phyloP scores from a whole-genome alignment of 2,888 invertebrate genomes.

The Acanthoscelides obtectus region DNA sequence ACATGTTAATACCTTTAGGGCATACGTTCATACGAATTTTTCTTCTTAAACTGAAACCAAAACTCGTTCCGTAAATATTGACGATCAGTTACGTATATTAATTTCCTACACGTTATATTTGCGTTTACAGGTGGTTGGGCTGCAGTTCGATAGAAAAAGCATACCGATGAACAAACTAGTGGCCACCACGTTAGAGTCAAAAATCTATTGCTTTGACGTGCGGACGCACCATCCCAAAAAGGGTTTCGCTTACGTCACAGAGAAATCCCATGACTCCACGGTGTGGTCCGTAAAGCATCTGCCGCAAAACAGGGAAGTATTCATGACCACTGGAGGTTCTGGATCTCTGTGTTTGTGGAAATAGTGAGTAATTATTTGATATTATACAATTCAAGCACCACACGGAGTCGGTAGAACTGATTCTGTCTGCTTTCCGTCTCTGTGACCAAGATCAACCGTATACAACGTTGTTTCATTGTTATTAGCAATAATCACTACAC shows the following conservation, averaged over 20 bases:
- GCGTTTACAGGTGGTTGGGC: slow-evolving; percentile 60
- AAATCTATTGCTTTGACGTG: slow-evolving; percentile 83
- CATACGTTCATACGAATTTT: too few species aligned
- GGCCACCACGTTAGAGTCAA: slow-evolving; percentile 87
- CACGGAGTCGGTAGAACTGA: too few species aligned
- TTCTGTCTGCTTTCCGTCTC: too few species aligned
- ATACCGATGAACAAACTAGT: slow-evolving; percentile 94
- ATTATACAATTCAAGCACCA: too few species aligned
- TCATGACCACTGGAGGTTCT: slow-evolving; percentile 84
- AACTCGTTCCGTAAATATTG: too few species aligned
- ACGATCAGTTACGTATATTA: too few species aligned
- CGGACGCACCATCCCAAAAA: slow-evolving; percentile 82
- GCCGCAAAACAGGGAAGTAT: slow-evolving; percentile 91
- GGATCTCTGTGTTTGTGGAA: slow-evolving; percentile 94
- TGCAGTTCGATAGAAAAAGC: slow-evolving; percentile 90
- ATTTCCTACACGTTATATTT: not conserved
- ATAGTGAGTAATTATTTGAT: slow-evolving; percentile 85
- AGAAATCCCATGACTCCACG: slow-evolving; percentile 62
- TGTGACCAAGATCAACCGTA: too few species aligned
- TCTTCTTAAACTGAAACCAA: too few species aligned
- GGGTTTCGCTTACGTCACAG: slow-evolving; percentile 69
- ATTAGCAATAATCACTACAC: too few species aligned
- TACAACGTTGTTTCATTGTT: too few species aligned
- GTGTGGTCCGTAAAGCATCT: slow-evolving; percentile 85
- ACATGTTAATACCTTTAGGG: too few species aligned